These are phyloP conservation scores for Dryobotodes eremita DNA, from an alignment of 2,888 invertebrate genomes.

Conservation along the genomic window DNA sequence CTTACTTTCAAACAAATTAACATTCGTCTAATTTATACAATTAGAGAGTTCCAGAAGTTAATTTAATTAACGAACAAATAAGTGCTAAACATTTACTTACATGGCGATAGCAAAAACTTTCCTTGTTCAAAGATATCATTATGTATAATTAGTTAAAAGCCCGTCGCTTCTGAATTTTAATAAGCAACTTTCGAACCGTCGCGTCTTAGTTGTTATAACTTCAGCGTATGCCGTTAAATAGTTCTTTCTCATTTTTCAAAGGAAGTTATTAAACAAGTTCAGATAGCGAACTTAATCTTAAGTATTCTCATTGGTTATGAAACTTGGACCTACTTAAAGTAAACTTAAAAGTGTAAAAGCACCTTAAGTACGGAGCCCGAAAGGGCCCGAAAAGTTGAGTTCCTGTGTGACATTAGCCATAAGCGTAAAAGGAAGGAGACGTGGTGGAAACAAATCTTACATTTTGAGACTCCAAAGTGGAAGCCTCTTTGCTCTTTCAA, in stretches of 20 bases:
- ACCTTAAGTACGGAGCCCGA: conserved; percentile 11
- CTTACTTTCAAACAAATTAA: conserved; percentile 51
- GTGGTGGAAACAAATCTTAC: conserved; percentile 35
- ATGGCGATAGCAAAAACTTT: conserved; percentile 48
- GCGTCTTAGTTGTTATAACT: conserved; percentile 76
- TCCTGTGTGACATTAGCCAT: conserved; percentile 29
- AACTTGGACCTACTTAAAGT: conserved; percentile 44
- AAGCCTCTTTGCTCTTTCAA: conserved; percentile 34
- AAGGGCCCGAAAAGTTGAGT: background rate
- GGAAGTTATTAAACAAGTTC: conserved; percentile 75
- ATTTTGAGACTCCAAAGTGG: conserved; percentile 30
- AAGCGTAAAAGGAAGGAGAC: conserved; percentile 33
- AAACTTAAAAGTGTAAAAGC: conserved; percentile 55
- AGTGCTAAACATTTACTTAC: conserved; percentile 52
- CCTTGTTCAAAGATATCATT: conserved; percentile 59
- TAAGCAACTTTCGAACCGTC: conserved; percentile 76
- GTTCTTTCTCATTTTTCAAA: conserved; percentile 75
- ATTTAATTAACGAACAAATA: conserved; percentile 60
- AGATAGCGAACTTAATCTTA: conserved; percentile 62
- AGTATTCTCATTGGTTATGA: conserved; percentile 57
- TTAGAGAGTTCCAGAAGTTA: conserved; percentile 50
- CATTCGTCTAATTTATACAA: conserved; percentile 48
- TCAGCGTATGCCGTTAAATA: conserved; percentile 75
- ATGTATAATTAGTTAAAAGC: conserved; percentile 63
- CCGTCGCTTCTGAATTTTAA: conserved; percentile 69